Base-by-base conservation (phyloP, 2,797 vertebrate genomes). In the Gymnoscopelus microlampas region DNA sequence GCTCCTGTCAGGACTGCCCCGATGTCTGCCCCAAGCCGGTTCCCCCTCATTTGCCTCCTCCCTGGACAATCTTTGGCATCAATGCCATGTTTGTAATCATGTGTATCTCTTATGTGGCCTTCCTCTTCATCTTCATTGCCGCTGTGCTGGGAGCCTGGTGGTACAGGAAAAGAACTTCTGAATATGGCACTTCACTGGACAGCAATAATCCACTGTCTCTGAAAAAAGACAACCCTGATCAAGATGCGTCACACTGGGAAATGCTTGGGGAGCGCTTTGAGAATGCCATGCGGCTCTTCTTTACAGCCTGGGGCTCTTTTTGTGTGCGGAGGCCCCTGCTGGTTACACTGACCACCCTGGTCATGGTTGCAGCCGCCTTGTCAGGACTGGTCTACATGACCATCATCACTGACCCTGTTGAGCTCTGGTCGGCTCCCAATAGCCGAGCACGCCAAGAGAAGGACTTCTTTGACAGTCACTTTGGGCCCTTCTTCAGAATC, bases 1-100 rank as follows among this genome's bases (percentile, higher is more conserved):
- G 98, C 88, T 98, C 97, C 80, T 99, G 98, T 88, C 97, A 98
- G 87, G 98, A 99, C 87, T 99, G 98, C 74, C 72, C 91, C 0
- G 68, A 84, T 0, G 81, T 94, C 3, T 99, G 98, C 24, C 95
- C 96, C 4, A 93, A 87, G 76, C 98, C 98, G 0, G 87, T 94
- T 0, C 96, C 97, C 0, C 97, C 97, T 0, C 86, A 94, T 0
- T 1, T 81, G 5, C 92, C 93, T 0, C 53, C 81, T 15, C 97
- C 97, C 24, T 99, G 98, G 98, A 95, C 89, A 4, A 94, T 99
- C 78, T 74, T 97, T 12, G 97, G 96, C 60, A 75, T 96, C 2
- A 97, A 99, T 2, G 98, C 96, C 78, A 94, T 99, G 89, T 91
- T 81, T 35, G 87, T 97, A 82, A 95, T 99, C 89, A 96, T 99